These are phyloP conservation scores for Tolypeutes matacus DNA, from an alignment of 2,797 vertebrate species.

Conservation along the genomic window DNA sequence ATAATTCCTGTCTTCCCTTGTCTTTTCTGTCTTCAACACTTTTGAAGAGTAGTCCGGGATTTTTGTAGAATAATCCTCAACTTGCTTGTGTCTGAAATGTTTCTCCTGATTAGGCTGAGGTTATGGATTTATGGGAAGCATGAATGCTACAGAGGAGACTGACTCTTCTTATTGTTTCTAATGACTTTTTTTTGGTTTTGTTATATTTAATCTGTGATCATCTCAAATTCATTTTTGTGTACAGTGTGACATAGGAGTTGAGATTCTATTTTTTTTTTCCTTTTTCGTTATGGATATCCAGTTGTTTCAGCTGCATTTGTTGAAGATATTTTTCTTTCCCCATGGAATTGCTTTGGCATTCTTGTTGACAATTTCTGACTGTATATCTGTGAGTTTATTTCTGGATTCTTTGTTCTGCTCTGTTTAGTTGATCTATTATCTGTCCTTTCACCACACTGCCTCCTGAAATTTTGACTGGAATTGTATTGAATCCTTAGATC, in stretches of 20 bases:
- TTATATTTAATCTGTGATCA: neutral
- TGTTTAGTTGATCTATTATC: neutral
- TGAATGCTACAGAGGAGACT: neutral
- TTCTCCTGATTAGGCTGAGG: neutral
- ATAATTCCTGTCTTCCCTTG: neutral
- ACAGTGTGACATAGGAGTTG: neutral
- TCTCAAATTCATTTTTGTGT: neutral
- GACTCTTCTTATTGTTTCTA: neutral
- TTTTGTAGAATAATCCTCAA: conserved; percentile 27
- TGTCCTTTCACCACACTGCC: neutral
- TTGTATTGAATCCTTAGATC: neutral
- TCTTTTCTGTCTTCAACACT: neutral
- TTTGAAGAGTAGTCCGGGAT: neutral
- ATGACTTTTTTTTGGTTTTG: neutral
- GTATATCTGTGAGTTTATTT: neutral
- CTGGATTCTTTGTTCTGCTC: neutral
- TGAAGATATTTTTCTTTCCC: neutral
- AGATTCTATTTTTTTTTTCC: neutral
- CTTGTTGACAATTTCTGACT: neutral
- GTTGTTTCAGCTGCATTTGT: neutral
- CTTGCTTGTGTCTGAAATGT: neutral
- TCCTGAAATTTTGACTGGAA: neutral
- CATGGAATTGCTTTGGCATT: neutral
- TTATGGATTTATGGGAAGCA: neutral
- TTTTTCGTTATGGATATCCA: neutral